A percentile compares a stretch with the other conserved stretches of the same genome.
These are phyloP conservation scores for Tipula lateralis DNA, from an alignment of 2,888 invertebrate genomes.

Conservation along the genomic window DNA sequence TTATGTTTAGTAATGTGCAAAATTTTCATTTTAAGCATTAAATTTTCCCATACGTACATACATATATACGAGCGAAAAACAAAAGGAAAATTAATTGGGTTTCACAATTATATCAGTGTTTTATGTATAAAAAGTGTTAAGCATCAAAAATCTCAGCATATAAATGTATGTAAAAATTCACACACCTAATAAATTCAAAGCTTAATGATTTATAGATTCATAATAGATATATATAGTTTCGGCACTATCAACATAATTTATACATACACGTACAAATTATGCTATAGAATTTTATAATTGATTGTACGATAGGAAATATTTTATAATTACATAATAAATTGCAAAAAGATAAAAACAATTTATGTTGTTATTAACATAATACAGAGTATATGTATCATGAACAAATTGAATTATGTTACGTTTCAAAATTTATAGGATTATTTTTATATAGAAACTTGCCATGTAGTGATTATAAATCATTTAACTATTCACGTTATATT, in stretches of 20 bases:
- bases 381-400: too few relatives aligned
- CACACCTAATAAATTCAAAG: background rate
- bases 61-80: background rate
- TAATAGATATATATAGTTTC: background rate
- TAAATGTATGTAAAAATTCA: background rate
- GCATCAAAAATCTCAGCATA: background rate
- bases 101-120: background rate
- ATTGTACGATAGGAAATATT: too few relatives aligned
- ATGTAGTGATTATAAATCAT: too few relatives aligned
- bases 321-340: too few relatives aligned
- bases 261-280: too few relatives aligned
- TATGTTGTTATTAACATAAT: too few relatives aligned
- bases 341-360: too few relatives aligned
- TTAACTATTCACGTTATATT: too few relatives aligned
- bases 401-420: too few relatives aligned
- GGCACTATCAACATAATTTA: background rate
- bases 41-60: background rate
- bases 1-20: background rate
- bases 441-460: too few relatives aligned
- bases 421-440: too few relatives aligned
- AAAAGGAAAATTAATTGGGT: background rate
- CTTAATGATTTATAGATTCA: background rate
- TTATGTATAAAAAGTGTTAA: background rate
- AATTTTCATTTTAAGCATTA: background rate
- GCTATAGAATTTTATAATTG: too few relatives aligned